Evolutionary conservation across 1,140 invertebrate species (phyloP).

Genomic region (Leptestheria dahalacensis): DNA sequence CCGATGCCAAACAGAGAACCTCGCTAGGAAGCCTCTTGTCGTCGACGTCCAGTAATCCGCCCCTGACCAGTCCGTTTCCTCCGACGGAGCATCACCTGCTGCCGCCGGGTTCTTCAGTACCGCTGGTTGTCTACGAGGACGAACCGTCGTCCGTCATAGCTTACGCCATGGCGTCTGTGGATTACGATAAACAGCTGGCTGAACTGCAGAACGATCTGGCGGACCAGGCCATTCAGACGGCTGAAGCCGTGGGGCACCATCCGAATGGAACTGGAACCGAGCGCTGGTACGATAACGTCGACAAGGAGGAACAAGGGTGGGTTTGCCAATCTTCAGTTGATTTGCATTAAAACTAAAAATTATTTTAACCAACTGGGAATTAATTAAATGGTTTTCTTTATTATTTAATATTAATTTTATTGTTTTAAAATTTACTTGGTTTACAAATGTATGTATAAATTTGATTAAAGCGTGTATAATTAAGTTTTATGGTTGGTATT

Average conservation of each 20-base stretch:
- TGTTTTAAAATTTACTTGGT: too few relatives aligned
- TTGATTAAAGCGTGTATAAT: too few relatives aligned
- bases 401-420: too few relatives aligned
- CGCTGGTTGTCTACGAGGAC: slow-evolving; percentile 62
- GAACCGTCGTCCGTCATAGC: slow-evolving; percentile 83
- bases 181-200: slow-evolving; percentile 47
- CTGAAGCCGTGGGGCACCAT: too few relatives aligned
- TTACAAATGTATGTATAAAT: too few relatives aligned
- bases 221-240: neutral
- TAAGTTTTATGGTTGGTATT: too few relatives aligned
- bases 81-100: slow-evolving; percentile 46
- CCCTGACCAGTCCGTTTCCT: slow-evolving; percentile 35
- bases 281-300: slow-evolving; percentile 8
- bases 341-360: neutral
- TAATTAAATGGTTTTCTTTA: too few relatives aligned
- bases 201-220: slow-evolving; percentile 27
- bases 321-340: neutral
- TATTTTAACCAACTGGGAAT: too few relatives aligned
- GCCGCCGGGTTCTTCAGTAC: slow-evolving; percentile 38
- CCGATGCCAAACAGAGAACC: neutral
- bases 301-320: slow-evolving; percentile 3
- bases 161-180: slow-evolving; percentile 54
- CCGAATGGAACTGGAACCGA: slow-evolving; percentile 1
- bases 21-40: neutral
- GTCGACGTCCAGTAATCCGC: neutral